phyloP scores from a whole-genome alignment of 1,140 invertebrate species.

The Panulirus ornatus region DNA sequence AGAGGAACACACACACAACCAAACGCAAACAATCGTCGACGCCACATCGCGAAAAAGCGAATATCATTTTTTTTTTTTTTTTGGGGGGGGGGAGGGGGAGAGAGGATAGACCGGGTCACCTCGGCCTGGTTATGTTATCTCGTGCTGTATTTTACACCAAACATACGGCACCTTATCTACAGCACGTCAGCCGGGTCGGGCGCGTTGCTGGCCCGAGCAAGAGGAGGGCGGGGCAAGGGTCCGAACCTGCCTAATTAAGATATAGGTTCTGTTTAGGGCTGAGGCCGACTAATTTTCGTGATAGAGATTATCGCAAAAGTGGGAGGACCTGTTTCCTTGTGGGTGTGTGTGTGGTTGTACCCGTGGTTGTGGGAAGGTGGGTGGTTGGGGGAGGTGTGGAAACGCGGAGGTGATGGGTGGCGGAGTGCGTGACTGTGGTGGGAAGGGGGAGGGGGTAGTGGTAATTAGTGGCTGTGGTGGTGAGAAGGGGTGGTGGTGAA shows the following conservation, averaged over 20 bases:
- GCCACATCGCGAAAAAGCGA: too few species aligned
- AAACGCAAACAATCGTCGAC: neutral
- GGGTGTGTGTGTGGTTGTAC: neutral
- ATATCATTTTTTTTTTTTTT: too few species aligned
- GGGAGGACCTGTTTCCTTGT: constrained; percentile 34
- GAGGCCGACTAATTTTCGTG: constrained; percentile 54
- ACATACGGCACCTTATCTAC: constrained; percentile 37
- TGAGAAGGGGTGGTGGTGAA: neutral
- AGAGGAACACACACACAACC: neutral
- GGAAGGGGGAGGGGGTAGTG: neutral
- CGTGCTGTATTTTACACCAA: constrained; percentile 51
- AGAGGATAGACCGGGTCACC: neutral
- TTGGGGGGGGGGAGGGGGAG: too few species aligned
- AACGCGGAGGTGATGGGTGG: neutral
- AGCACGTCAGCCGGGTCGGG: constrained; percentile 8
- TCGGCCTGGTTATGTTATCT: constrained; percentile 19
- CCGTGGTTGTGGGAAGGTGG: constrained; percentile 14
- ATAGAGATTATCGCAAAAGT: constrained; percentile 45
- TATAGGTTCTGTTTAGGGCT: constrained; percentile 16
- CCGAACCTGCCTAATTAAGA: constrained; percentile 48
- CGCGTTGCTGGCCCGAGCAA: neutral
- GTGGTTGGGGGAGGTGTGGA: neutral
- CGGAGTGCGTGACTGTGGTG: neutral
- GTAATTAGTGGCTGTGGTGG: neutral
- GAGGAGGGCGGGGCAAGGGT: neutral